A percentile compares a stretch with the other conserved stretches of the same genome.
These are phyloP conservation scores for Cantharis flavilabris DNA, from an alignment of 2,888 invertebrate genomes.

Conservation along the genomic window DNA sequence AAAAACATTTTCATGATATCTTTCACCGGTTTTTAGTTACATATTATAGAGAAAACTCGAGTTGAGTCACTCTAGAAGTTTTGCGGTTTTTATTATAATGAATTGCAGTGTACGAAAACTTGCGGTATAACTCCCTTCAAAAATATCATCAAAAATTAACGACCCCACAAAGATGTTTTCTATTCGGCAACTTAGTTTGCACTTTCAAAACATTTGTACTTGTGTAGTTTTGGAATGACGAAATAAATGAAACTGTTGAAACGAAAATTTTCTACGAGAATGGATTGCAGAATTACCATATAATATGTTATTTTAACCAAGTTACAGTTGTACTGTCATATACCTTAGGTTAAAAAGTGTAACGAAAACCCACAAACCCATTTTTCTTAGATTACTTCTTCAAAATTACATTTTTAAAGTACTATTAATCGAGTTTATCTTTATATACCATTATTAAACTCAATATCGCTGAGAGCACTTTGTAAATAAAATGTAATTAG, in stretches of 20 bases:
- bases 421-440: not conserved
- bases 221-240: not conserved
- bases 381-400: not conserved
- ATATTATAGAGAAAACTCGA: too few relatives aligned
- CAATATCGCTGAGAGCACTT: not conserved
- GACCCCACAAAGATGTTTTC: too few relatives aligned
- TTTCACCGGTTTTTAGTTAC: too few relatives aligned
- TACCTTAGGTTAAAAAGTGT: not conserved
- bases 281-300: not conserved
- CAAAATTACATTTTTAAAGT: not conserved
- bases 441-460: not conserved
- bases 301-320: not conserved
- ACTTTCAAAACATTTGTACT: too few relatives aligned
- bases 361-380: conserved; percentile 5
- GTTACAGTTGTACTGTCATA: not conserved
- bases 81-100: too few relatives aligned
- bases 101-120: too few relatives aligned
- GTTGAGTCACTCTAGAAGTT: too few relatives aligned
- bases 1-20: too few relatives aligned
- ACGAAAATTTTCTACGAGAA: not conserved
- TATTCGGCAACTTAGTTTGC: too few relatives aligned
- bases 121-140: too few relatives aligned
- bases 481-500: not conserved
- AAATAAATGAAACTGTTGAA: not conserved
- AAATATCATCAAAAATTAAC: too few relatives aligned